Base-by-base conservation (phyloP, 2,888 invertebrate species). In the Luperina testacea region DNA sequence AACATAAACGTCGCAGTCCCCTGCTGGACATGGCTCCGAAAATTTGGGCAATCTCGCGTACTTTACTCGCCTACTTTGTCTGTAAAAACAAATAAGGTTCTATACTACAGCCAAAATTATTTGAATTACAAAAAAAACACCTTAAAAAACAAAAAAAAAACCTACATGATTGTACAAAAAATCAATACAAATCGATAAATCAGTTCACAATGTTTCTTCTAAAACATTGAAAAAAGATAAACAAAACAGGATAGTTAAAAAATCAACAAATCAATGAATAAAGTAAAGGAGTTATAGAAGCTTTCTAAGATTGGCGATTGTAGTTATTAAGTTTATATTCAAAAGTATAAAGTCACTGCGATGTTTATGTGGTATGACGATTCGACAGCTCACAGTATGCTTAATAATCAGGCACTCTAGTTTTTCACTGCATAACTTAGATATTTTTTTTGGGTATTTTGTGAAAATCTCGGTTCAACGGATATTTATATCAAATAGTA, bases 1-100 rank as follows among this genome's bases (percentile, higher is more conserved):
- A 75, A 48, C 42, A 73, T 80, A 69, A 27, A 75, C n/a, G 65
- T 69, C 48, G 65, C 69, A 65, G 69, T 53, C 11, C 45, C n/a
- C 24, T 11, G 38, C n/a, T 53, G 61, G 27, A 32, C 45, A 65
- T 27, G 15, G 20, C 59, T 27, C 27, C 15, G 7, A 65, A 78
- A 27, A 17, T 0, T 42, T 74, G 15, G 7, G 2, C n/a, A 42
- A 59, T 8, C 15, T 15, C 5, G 27, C 27, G 42, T 57, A n/a
- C 57, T 57, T 57, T n/a, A 4, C n/a, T 57, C 11, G 11, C 11
- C 11, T 59, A n/a, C 57, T 59, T 59, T 5, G 11, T 59, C 57
- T 11, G 57, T 59, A n/a, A 11, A 59, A 59, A 59, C 17, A 38
- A 57, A 38, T 24, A 51, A 15, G 15, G 5, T 32, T 4, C 32